Conservation (phyloP, 2,113 vertebrate genomes). For the Narcine bancroftii region DNA sequence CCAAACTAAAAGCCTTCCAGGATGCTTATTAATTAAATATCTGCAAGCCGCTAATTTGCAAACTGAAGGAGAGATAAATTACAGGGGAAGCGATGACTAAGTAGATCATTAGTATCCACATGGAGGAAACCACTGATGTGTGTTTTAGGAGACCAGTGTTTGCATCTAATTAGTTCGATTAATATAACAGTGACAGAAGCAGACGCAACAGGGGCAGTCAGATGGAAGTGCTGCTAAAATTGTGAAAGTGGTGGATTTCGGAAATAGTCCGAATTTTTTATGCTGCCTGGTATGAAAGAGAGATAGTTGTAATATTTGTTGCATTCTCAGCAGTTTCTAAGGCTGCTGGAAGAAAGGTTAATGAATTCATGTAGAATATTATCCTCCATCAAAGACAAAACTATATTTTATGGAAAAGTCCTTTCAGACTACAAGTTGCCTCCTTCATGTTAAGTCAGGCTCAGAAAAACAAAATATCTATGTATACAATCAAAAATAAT, state of each 20-base stretch:
- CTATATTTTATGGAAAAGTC: slow-evolving; percentile 29
- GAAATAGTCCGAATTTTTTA: slow-evolving; percentile 5
- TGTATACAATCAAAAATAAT: not conserved
- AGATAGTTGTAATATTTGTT: slow-evolving; percentile 13
- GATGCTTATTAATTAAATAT: slow-evolving; percentile 33
- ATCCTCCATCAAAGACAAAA: not conserved
- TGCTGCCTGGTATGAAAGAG: not conserved
- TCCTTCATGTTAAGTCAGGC: not conserved
- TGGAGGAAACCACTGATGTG: slow-evolving; percentile 27
- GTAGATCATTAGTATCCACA: slow-evolving; percentile 30
- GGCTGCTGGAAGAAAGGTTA: slow-evolving; percentile 24
- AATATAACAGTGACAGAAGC: slow-evolving; percentile 20
- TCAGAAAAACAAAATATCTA: slow-evolving; percentile 12
- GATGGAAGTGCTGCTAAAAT: not conserved
- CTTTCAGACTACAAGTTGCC: not conserved
- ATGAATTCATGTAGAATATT: slow-evolving; percentile 29
- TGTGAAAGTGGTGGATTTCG: not conserved
- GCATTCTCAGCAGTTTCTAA: slow-evolving; percentile 26
- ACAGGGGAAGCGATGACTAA: slow-evolving; percentile 22
- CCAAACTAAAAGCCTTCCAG: not conserved
- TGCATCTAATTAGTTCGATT: slow-evolving; percentile 25
- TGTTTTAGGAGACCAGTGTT: slow-evolving; percentile 30
- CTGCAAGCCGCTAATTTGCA: slow-evolving; percentile 35
- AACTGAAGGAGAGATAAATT: slow-evolving; percentile 33
- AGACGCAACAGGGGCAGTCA: not conserved